phyloP scores from a whole-genome alignment of 2,113 vertebrate genomes.

The Trematocara nigrifrons region DNA sequence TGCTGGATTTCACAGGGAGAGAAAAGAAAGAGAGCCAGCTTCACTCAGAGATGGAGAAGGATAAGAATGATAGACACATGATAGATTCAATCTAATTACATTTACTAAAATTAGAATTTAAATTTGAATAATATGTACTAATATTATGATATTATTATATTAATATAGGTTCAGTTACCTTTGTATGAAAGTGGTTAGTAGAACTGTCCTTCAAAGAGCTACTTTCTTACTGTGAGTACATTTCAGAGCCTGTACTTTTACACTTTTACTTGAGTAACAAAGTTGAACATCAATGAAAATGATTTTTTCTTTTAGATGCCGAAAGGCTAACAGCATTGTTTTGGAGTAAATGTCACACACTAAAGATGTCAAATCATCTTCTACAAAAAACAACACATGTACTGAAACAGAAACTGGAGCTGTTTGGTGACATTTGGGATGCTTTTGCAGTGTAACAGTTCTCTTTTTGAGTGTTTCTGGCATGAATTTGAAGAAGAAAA shows the following conservation, averaged over 20 bases:
- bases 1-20: background rate
- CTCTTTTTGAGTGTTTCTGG: background rate
- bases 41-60: background rate
- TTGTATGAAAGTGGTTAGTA: background rate
- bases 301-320: background rate
- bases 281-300: background rate
- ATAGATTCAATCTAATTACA: background rate
- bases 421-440: background rate
- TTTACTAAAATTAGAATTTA: background rate
- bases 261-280: background rate
- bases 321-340: background rate
- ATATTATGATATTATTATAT: background rate
- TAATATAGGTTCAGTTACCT: fast-evolving
- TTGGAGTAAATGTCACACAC: background rate
- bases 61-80: fast-evolving
- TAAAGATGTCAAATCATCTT: background rate
- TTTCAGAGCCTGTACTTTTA: background rate
- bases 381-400: fast-evolving
- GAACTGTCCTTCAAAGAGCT: background rate
- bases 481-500: background rate
- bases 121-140: background rate
- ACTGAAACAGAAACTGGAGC: background rate
- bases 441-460: background rate
- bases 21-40: background rate
- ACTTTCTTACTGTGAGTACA: background rate